Conservation (phyloP, 2,113 vertebrate genomes). For the Etia nguti region DNA sequence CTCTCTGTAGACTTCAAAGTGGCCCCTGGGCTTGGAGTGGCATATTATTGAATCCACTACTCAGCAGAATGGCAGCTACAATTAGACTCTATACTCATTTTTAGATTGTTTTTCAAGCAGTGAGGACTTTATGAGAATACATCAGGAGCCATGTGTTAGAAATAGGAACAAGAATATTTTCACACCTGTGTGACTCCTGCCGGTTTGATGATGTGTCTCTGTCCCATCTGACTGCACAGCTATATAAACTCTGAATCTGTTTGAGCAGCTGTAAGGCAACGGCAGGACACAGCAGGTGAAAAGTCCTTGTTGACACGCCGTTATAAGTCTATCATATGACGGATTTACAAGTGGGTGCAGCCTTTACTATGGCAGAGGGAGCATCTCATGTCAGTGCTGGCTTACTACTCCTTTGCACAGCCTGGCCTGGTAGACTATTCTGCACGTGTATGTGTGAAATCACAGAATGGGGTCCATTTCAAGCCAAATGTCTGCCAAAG, state of each 20-base stretch:
- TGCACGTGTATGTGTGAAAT: neutral
- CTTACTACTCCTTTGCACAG: neutral
- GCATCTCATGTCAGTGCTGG: constrained; percentile 28
- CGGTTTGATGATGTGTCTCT: neutral
- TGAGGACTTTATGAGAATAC: neutral
- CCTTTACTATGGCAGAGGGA: neutral
- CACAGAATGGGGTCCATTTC: neutral
- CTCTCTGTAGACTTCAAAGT: neutral
- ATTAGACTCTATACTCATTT: neutral
- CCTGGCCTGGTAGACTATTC: neutral
- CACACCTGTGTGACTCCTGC: neutral
- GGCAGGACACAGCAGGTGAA: neutral
- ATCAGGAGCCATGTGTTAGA: neutral
- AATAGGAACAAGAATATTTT: neutral
- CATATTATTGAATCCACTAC: constrained; percentile 12
- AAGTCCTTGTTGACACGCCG: neutral
- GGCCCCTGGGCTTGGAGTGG: neutral
- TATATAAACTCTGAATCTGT: neutral
- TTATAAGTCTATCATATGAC: constrained; percentile 7
- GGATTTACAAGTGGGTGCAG: neutral
- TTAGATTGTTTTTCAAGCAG: neutral
- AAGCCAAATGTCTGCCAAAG: neutral
- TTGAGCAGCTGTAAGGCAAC: neutral
- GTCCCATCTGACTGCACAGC: neutral
- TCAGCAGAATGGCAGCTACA: neutral